Evolutionary conservation across 2,113 vertebrate species (phyloP).

Genomic region (Perca schrenkii): DNA sequence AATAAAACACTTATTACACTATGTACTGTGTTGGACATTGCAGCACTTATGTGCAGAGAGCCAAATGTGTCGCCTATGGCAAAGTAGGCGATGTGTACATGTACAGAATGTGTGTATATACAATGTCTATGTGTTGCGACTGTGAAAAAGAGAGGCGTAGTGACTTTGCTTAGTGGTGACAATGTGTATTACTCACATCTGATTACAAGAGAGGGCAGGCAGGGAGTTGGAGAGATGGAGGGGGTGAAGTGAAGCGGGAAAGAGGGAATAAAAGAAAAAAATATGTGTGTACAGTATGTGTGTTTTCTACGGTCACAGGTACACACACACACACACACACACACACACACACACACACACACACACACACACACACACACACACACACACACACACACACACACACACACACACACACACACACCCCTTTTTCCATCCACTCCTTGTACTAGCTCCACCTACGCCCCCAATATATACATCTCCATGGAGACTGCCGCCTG

Average conservation of each 20-base stretch:
- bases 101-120: background rate
- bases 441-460: constrained; percentile 54
- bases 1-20: constrained; percentile 6
- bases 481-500: constrained; percentile 88
- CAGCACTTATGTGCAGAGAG: background rate
- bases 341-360: background rate
- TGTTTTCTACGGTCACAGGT: constrained; percentile 36
- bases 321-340: constrained; percentile 1
- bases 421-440: constrained; percentile 23
- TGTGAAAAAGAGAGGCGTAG: constrained; percentile 4
- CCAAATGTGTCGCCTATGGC: constrained; percentile 20
- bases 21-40: background rate
- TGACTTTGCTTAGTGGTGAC: constrained; percentile 47
- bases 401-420: background rate
- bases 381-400: constrained; percentile 6
- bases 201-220: constrained; percentile 40
- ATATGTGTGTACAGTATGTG: constrained; percentile 16
- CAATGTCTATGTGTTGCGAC: constrained; percentile 11
- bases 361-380: no score
- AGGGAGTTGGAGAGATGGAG: constrained; percentile 39
- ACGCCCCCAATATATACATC: constrained; percentile 73
- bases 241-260: constrained; percentile 48
- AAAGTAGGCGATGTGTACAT: constrained; percentile 10
- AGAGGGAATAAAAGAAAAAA: constrained; percentile 40
- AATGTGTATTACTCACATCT: constrained; percentile 62